Percentiles rank a stretch among this genome's conserved stretches.
phyloP scores from a whole-genome alignment of 2,797 vertebrate species.

The Pogoniulus pusillus region DNA sequence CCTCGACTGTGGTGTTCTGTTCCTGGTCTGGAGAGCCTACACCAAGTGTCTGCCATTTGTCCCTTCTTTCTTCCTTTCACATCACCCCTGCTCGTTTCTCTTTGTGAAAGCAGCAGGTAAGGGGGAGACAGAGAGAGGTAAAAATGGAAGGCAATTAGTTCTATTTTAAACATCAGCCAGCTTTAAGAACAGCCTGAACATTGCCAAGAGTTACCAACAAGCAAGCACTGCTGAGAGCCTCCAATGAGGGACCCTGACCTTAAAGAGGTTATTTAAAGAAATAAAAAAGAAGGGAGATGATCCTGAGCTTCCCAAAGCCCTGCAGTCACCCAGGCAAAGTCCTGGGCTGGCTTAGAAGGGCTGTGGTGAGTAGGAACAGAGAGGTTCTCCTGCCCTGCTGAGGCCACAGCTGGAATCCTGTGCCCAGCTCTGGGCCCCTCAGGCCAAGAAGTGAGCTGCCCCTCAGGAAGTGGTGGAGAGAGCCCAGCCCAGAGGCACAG shows the following conservation, averaged over 20 bases:
- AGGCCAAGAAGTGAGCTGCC: too few relatives aligned
- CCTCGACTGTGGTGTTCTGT: background rate
- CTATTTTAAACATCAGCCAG: background rate
- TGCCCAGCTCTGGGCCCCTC: too few relatives aligned
- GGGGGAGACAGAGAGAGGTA: background rate
- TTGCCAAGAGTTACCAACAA: background rate
- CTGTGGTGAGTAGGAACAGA: too few relatives aligned
- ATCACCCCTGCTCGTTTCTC: background rate
- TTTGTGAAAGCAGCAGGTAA: background rate
- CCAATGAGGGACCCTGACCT: background rate
- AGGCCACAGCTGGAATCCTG: too few relatives aligned
- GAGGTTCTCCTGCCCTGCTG: too few relatives aligned
- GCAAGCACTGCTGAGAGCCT: background rate
- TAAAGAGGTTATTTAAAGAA: background rate
- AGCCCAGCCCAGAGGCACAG: too few relatives aligned
- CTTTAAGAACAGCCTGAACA: background rate
- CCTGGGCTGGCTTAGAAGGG: too few relatives aligned
- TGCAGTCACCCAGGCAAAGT: background rate
- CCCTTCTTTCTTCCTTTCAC: background rate
- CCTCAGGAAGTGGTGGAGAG: too few relatives aligned
- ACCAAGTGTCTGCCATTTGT: background rate
- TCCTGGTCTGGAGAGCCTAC: background rate
- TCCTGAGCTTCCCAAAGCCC: background rate
- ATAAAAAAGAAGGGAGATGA: background rate
- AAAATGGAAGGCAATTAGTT: slow-evolving; percentile 3